Evolutionary conservation across 1,140 invertebrate species (phyloP).

Genomic region (Nomia melanderi): DNA sequence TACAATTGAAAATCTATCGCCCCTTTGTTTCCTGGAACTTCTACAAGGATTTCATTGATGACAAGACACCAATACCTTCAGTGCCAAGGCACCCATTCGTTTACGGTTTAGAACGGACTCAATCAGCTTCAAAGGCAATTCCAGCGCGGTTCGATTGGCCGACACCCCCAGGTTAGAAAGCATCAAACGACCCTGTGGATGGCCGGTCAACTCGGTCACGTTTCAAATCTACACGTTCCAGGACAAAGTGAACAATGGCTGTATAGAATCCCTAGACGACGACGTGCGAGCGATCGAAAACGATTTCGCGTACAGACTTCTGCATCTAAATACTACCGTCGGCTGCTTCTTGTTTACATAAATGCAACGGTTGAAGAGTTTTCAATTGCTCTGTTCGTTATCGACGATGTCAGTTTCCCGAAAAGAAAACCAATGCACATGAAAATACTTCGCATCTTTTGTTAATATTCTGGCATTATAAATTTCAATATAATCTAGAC

Average conservation of each 20-base stretch:
- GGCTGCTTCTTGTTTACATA: not conserved
- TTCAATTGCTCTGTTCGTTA: not conserved
- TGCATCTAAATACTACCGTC: not conserved
- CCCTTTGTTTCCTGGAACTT: slow-evolving; percentile 16
- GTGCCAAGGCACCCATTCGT: slow-evolving; percentile 51
- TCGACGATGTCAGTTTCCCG: not conserved
- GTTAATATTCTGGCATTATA: no score
- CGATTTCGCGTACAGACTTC: slow-evolving; percentile 20
- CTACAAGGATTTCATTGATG: slow-evolving; percentile 44
- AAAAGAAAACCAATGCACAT: not conserved
- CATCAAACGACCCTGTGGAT: slow-evolving; percentile 58
- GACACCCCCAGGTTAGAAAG: slow-evolving; percentile 64
- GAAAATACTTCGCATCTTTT: no score
- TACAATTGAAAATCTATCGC: not conserved
- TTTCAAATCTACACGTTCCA: slow-evolving; percentile 45
- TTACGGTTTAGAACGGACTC: slow-evolving; percentile 57
- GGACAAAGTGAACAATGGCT: slow-evolving; percentile 42
- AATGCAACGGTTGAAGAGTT: not conserved
- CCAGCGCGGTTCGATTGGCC: slow-evolving; percentile 64
- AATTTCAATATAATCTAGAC: no score
- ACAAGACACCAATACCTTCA: slow-evolving; percentile 61
- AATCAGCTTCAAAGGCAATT: slow-evolving; percentile 68
- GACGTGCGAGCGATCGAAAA: not conserved
- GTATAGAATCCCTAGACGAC: slow-evolving; percentile 24
- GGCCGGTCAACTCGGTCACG: slow-evolving; percentile 43